These are phyloP conservation scores for Stenotaenia linearis DNA, from an alignment of 2,888 invertebrate species.

Conservation along the genomic window DNA sequence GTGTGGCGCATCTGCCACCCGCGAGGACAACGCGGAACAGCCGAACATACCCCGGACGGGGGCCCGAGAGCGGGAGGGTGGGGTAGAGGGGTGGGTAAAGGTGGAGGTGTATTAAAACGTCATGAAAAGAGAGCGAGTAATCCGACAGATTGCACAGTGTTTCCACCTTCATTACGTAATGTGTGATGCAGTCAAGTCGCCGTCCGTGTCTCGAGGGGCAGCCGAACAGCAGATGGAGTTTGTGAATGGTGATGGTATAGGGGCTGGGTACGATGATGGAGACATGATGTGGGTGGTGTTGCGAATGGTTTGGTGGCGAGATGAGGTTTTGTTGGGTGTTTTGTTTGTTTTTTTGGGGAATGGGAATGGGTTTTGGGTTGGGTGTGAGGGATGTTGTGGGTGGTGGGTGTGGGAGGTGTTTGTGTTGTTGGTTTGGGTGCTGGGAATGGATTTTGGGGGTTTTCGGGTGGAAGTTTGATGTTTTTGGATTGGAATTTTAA, in stretches of 20 bases:
- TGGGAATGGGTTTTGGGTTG: too few species aligned
- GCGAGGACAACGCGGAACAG: not conserved
- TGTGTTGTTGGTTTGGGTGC: too few species aligned
- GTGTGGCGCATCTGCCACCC: not conserved
- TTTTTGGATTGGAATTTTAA: too few species aligned
- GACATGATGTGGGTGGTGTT: not conserved
- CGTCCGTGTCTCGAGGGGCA: not conserved
- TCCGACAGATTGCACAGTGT: not conserved
- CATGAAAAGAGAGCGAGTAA: not conserved
- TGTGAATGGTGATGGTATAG: not conserved
- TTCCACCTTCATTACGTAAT: not conserved
- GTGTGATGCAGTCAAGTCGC: not conserved
- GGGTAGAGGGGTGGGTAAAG: not conserved
- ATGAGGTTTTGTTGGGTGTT: not conserved
- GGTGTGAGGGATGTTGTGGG: too few species aligned
- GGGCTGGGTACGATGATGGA: not conserved
- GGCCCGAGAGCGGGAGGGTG: too few species aligned
- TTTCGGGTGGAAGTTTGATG: too few species aligned
- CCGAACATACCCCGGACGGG: not conserved
- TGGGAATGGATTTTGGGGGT: too few species aligned
- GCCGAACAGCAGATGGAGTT: not conserved
- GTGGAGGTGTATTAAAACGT: not conserved
- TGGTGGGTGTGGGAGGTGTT: too few species aligned
- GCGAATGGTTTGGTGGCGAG: not conserved
- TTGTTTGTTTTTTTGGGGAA: too few species aligned